Evolutionary conservation across 2,888 invertebrate genomes (phyloP).

Genomic region (Meliscaeva auricollis): DNA sequence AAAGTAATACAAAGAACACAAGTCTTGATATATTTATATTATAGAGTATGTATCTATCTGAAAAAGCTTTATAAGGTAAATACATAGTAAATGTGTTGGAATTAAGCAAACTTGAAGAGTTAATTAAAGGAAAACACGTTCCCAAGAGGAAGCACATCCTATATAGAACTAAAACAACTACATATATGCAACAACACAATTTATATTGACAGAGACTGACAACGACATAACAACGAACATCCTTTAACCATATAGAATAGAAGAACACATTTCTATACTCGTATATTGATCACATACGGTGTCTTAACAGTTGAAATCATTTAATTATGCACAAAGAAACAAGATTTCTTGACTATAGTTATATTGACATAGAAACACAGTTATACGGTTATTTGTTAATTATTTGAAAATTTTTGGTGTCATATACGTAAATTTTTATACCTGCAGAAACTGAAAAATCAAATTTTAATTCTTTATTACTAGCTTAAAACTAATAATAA

Average conservation of each 20-base stretch:
- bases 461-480: too few species aligned
- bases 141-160: neutral
- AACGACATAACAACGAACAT: constrained; percentile 36
- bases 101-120: constrained; percentile 5
- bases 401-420: too few species aligned
- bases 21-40: too few species aligned
- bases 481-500: too few species aligned
- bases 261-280: neutral
- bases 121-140: constrained; percentile 53
- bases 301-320: constrained; percentile 64
- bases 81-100: constrained; percentile 1
- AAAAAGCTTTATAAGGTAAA: neutral
- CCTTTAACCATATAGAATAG: constrained; percentile 23
- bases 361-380: constrained; percentile 33
- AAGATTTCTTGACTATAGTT: constrained; percentile 54
- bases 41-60: too few species aligned
- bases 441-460: too few species aligned
- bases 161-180: neutral
- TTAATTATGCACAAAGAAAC: constrained; percentile 69
- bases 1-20: too few species aligned
- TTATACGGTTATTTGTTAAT: neutral
- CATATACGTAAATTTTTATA: too few species aligned
- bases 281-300: constrained; percentile 26
- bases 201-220: neutral
- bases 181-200: neutral